Conservation (phyloP, 2,797 vertebrate genomes). For the Falco peregrinus region DNA sequence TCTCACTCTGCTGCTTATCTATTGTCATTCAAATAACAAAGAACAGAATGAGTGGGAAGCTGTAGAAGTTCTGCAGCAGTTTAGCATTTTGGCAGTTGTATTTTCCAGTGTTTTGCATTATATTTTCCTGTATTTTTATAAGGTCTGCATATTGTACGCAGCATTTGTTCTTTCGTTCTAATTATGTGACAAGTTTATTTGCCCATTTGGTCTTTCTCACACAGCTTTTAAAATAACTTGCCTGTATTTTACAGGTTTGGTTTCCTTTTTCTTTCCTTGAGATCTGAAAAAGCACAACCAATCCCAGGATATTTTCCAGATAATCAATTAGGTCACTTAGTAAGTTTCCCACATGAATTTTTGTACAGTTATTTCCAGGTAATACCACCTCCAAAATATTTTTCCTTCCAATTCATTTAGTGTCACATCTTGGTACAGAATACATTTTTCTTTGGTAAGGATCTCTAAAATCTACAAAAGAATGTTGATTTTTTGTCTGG, state of each 20-base stretch:
- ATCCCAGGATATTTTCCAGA: not conserved
- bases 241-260: not conserved
- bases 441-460: not conserved
- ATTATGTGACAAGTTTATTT: not conserved
- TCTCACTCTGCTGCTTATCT: not conserved
- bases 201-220: not conserved
- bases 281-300: not conserved
- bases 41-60: not conserved
- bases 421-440: not conserved
- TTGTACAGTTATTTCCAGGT: not conserved
- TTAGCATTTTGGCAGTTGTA: not conserved
- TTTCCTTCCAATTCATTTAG: not conserved
- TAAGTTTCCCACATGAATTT: not conserved
- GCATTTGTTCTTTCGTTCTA: not conserved
- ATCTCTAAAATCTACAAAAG: not conserved
- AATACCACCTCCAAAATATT: not conserved
- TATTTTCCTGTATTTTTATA: not conserved
- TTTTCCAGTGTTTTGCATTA: not conserved
- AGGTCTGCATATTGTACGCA: not conserved
- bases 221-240: not conserved
- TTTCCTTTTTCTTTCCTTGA: not conserved
- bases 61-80: not conserved
- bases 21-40: not conserved
- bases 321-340: not conserved
- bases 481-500: not conserved